Evolutionary conservation across 2,113 vertebrate genomes (phyloP), one percentile per base, ranked within the genome.

Genomic region (Tor tambroides): DNA sequence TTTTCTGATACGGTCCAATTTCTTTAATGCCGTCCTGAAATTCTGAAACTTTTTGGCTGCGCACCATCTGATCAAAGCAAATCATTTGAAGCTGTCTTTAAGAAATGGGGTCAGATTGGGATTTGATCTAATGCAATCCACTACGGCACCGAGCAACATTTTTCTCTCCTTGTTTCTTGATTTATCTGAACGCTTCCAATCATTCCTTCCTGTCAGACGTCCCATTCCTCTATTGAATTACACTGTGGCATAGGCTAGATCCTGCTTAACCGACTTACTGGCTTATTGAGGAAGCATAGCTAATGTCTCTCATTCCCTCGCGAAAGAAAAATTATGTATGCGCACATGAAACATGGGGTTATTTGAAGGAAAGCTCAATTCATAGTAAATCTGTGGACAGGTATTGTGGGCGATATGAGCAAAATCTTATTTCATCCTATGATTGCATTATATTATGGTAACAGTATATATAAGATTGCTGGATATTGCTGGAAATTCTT

Each of bases 111-210:
- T 71, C 72, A 78, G 49, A 83, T 49, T 74, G 26, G n/a, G 61
- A 59, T 54, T 86, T 82, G 77, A 86, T 86, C 77, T 41, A 56
- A 77, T 67, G 41, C 74, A 54, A 54, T 75, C 21, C 56, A 63
- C 38, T 38, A 8, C 8, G 11, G 49, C n/a, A 12, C 35, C 35
- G n/a, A 67, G 71, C 72, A 63, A 63, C 51, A 7, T 49, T 69
- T 59, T 74, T 38, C 9, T 74, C 54, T 54, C 8, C 49, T 59
- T 65, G 21, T 86, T 59, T 28, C 26, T 81, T 28, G 61, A 51
- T 67, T 30, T 83, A 69, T 83, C 35, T 23, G 17, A 67, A 71
- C 54, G 63, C 19, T 1, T 83, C 28, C 11, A 1, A 38, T 56
- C 32, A 84, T 54, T 84, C 8, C 46, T 23, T 56, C 7, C 23